These are phyloP conservation scores for Heteromyza rotundicornis DNA, from an alignment of 2,888 invertebrate genomes.

Conservation along the genomic window DNA sequence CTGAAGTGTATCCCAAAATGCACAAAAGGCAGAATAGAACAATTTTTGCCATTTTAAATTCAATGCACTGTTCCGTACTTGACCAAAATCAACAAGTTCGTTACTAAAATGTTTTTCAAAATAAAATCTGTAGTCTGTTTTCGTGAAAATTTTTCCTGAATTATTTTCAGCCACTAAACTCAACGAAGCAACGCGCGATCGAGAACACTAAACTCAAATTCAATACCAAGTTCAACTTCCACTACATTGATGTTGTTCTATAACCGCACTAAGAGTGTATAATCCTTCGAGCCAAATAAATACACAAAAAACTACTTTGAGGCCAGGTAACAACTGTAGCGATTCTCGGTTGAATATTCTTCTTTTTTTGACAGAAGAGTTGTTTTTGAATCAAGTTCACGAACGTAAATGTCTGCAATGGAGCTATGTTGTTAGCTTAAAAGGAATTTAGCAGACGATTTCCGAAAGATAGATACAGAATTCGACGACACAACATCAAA, in stretches of 20 bases:
- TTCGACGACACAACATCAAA: too few species aligned
- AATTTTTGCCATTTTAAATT: slow-evolving; percentile 50
- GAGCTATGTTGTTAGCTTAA: slow-evolving; percentile 53
- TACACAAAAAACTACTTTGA: slow-evolving; percentile 7
- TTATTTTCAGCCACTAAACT: slow-evolving; percentile 29
- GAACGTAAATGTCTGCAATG: slow-evolving; percentile 55
- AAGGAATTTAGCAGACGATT: slow-evolving; percentile 44
- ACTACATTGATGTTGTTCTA: slow-evolving; percentile 17
- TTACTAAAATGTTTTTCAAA: too few species aligned
- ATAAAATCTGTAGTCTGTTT: too few species aligned
- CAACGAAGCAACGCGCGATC: not conserved
- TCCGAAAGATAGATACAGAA: not conserved
- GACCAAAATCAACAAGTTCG: too few species aligned
- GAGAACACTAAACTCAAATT: not conserved
- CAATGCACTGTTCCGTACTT: not conserved
- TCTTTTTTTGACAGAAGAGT: slow-evolving; percentile 22
- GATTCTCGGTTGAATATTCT: not conserved
- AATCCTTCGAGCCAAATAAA: not conserved
- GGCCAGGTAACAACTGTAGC: slow-evolving; percentile 16
- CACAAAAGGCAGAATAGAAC: slow-evolving; percentile 51
- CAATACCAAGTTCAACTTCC: slow-evolving; percentile 8
- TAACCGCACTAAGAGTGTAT: slow-evolving; percentile 6
- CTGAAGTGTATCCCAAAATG: slow-evolving; percentile 53
- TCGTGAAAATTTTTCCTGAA: slow-evolving; percentile 51
- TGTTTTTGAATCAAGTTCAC: slow-evolving; percentile 58